Conservation (phyloP, 35 echinoderm and acorn worm species). For the Acanthaster planci region DNA sequence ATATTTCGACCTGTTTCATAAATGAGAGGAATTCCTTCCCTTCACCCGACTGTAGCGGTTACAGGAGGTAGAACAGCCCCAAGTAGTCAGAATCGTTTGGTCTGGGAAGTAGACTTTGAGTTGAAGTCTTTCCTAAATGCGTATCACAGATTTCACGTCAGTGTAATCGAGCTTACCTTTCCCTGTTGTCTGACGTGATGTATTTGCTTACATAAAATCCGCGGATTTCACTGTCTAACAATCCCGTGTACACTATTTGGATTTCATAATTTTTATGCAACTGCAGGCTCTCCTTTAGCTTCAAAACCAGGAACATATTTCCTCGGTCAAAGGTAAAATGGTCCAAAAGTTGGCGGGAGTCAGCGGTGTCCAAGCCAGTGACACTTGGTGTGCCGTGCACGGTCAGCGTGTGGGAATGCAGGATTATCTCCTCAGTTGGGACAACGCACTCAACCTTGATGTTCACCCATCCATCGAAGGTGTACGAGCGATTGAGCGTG, state of each 20-base stretch:
- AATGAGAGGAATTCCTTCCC: too few species aligned
- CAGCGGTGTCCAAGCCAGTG: background rate
- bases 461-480: conserved; percentile 52
- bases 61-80: too few species aligned
- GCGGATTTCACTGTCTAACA: background rate
- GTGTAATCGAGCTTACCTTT: conserved; percentile 22
- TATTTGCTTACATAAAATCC: conserved; percentile 31
- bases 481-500: background rate
- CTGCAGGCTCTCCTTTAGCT: background rate
- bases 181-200: background rate
- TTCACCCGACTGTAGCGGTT: too few species aligned
- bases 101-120: too few species aligned
- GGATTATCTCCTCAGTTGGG: background rate
- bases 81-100: too few species aligned
- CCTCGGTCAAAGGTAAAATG: background rate
- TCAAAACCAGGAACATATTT: conserved; percentile 20
- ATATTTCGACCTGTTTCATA: too few species aligned
- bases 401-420: conserved; percentile 28
- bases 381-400: background rate
- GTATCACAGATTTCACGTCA: too few species aligned
- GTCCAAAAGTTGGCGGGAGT: background rate
- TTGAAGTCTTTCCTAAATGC: too few species aligned
- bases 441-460: conserved; percentile 30
- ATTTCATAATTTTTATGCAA: conserved; percentile 31
- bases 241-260: conserved; percentile 4